Evolutionary conservation across 2,888 invertebrate genomes (phyloP), one percentile per base, ranked within the genome.

Genomic region (Athripsodes cinereus): DNA sequence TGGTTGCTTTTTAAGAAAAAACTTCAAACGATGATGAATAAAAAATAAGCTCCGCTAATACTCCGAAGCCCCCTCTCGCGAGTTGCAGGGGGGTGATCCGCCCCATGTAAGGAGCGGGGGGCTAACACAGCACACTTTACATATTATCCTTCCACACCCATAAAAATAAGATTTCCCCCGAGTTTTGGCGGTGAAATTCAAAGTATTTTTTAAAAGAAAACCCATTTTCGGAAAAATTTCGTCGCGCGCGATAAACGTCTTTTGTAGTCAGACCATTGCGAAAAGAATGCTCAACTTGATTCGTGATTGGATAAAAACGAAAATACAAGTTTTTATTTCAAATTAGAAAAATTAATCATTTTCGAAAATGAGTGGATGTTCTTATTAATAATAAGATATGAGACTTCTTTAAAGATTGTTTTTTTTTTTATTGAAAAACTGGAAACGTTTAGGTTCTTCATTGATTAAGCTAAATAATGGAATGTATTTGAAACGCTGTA

Each of bases 131-230:
- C 22, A 48, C 55, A 55, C 55, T 55, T 49, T 35, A 34, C 49
- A 35, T 55, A 48, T 26, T 26, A 40, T 55, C 52, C 52, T 57
- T 52, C 26, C 44, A 22, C 57, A 34, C 52, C 57, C 52, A 57
- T 57, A 57, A 57, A 57, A 57, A 47, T 57, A 57, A 57, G 57
- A 57, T 57, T 56, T 57, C 57, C 57, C 57, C 52, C n/a, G 52
- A 34, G 57, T 52, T 46, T 52, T 34, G 21, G n/a, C 26, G 26
- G 26, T 8, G 19, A 49, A 21, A 49, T 21, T 8, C 22, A 16
- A 51, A 55, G 55, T 55, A 49, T 55, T 55, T 55, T 54, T 49
- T 26, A 26, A 26, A 55, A 55, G 55, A 40, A 51, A 55, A 55
- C 47, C 19, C 55, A 35, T 44, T 44, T 26, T 51, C 48, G 22